These are phyloP conservation scores for Spilogale gracilis DNA, from an alignment of 2,113 vertebrate species.

Conservation along the genomic window DNA sequence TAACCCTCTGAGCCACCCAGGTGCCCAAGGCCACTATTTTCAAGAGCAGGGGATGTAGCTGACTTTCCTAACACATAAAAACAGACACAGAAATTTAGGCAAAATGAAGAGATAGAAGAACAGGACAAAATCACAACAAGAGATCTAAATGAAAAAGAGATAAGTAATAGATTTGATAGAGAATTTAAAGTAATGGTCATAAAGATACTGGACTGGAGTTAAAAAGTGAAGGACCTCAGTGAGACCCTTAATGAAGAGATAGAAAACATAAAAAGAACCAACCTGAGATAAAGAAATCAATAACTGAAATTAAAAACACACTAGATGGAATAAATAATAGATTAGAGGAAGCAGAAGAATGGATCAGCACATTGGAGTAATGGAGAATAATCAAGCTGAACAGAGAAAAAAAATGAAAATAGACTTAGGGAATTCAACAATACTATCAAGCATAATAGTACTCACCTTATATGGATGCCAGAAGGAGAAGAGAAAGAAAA, in stretches of 20 bases:
- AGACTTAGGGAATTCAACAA: not conserved
- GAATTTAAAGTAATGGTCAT: not conserved
- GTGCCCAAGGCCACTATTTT: not conserved
- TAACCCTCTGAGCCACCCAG: no score
- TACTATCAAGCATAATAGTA: not conserved
- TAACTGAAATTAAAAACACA: not conserved
- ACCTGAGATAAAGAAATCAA: not conserved
- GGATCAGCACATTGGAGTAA: not conserved
- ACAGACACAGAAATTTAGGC: not conserved
- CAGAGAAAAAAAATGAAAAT: not conserved
- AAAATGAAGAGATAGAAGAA: not conserved
- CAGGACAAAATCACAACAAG: not conserved
- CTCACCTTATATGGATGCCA: not conserved
- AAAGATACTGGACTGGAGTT: not conserved
- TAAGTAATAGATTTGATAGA: not conserved
- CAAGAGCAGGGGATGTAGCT: not conserved
- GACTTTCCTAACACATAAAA: not conserved
- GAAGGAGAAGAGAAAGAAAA: not conserved
- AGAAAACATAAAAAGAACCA: not conserved
- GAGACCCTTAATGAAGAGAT: not conserved
- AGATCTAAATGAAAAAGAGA: not conserved
- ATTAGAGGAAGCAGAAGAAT: not conserved
- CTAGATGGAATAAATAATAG: not conserved
- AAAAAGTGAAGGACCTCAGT: not conserved
- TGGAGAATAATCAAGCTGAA: not conserved